Percentiles rank a stretch among this genome's conserved stretches.
These are phyloP conservation scores for Furcula furcula DNA, from an alignment of 2,888 invertebrate species.

Conservation along the genomic window DNA sequence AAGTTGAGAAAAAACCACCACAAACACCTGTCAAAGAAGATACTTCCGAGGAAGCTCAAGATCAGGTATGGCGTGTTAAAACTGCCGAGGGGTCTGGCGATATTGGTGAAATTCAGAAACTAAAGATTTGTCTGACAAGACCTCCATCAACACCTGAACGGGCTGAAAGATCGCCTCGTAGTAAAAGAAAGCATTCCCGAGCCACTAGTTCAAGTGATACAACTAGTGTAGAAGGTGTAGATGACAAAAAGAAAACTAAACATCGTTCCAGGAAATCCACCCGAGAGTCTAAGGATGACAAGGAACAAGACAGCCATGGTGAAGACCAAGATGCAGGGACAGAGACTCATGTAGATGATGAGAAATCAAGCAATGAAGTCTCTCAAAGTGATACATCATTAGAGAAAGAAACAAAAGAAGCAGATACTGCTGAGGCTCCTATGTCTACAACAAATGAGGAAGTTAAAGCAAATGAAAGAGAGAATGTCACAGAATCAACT, in stretches of 20 bases:
- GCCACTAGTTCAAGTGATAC: slow-evolving; percentile 76
- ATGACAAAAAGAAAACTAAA: slow-evolving; percentile 69
- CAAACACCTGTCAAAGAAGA: slow-evolving; percentile 55
- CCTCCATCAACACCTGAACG: slow-evolving; percentile 79
- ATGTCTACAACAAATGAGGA: slow-evolving; percentile 63
- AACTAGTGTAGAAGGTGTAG: slow-evolving; percentile 63
- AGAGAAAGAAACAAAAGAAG: slow-evolving; percentile 22
- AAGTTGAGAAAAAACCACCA: slow-evolving; percentile 46
- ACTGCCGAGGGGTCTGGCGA: slow-evolving; percentile 69
- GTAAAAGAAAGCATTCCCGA: slow-evolving; percentile 74
- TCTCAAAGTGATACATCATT: slow-evolving; percentile 40
- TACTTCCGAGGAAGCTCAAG: slow-evolving; percentile 61
- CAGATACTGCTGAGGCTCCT: slow-evolving; percentile 18
- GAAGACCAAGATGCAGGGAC: slow-evolving; percentile 46
- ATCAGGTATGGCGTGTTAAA: slow-evolving; percentile 80
- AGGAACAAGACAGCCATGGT: slow-evolving; percentile 52
- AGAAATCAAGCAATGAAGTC: slow-evolving; percentile 37
- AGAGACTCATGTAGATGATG: slow-evolving; percentile 18
- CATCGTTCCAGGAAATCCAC: slow-evolving; percentile 59
- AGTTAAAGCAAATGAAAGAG: slow-evolving; percentile 28
- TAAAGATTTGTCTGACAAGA: slow-evolving; percentile 84
- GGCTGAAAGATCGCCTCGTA: slow-evolving; percentile 73
- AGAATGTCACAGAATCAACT: slow-evolving; percentile 21
- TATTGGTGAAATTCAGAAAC: slow-evolving; percentile 83
- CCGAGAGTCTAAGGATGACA: slow-evolving; percentile 64